Evolutionary conservation across 1,140 invertebrate species (phyloP).

Genomic region (Drosophila sp.): DNA sequence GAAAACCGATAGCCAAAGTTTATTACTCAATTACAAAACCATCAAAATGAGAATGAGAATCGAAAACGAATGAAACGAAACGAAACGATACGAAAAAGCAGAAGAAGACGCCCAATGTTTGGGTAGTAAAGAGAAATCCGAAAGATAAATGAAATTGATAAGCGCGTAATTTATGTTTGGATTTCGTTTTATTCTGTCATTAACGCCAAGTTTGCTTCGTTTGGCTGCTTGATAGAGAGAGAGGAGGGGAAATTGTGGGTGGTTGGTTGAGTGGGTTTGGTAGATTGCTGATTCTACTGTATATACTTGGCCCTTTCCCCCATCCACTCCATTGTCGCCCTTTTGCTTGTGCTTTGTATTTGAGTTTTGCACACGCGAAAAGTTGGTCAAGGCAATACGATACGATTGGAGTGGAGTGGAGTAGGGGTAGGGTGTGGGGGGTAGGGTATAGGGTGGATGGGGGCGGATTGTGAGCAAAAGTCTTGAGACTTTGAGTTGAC

Average conservation of each 20-base stretch:
- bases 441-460: background rate
- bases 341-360: slow-evolving; percentile 33
- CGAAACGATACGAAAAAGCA: slow-evolving; percentile 55
- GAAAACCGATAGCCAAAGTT: slow-evolving; percentile 70
- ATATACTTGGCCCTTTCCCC: slow-evolving; percentile 31
- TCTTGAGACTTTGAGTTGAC: slow-evolving; percentile 7
- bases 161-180: slow-evolving; percentile 82
- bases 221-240: background rate
- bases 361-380: slow-evolving; percentile 17
- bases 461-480: slow-evolving; percentile 2
- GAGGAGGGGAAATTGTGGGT: background rate
- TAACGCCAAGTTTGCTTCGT: slow-evolving; percentile 65
- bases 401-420: background rate
- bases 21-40: slow-evolving; percentile 83
- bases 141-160: slow-evolving; percentile 83
- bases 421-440: background rate
- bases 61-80: slow-evolving; percentile 38
- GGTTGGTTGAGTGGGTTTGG: background rate
- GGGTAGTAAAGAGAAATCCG: slow-evolving; percentile 59
- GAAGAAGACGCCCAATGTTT: slow-evolving; percentile 15
- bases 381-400: slow-evolving; percentile 50
- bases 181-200: slow-evolving; percentile 82
- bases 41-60: slow-evolving; percentile 74
- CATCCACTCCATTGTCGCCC: background rate
- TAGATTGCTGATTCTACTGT: slow-evolving; percentile 10